Evolutionary conservation across 2,797 vertebrate species (phyloP).

Genomic region (Eupleurogrammus muticus): DNA sequence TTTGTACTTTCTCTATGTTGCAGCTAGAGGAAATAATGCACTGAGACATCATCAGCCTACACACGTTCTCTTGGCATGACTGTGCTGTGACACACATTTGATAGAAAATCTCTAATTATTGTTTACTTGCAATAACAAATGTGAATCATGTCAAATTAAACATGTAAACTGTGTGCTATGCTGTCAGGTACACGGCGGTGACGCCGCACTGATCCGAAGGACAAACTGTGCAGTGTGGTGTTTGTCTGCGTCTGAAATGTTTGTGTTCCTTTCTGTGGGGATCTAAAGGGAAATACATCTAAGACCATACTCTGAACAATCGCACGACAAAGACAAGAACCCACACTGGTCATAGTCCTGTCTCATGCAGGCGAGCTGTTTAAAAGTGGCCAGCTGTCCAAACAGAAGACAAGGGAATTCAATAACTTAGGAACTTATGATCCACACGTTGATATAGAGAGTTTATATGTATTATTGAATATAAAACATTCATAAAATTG

Average conservation of each 20-base stretch:
- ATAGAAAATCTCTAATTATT: neutral
- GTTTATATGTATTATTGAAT: constrained; percentile 44
- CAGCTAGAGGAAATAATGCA: neutral
- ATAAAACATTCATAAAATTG: constrained; percentile 50
- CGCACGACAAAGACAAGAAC: constrained; percentile 49
- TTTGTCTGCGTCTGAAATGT: constrained; percentile 58
- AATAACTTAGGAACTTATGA: constrained; percentile 59
- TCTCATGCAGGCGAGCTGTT: constrained; percentile 62
- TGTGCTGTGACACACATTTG: neutral
- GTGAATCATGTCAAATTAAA: constrained; percentile 12
- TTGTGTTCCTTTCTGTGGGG: constrained; percentile 66
- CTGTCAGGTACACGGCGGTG: constrained; percentile 26
- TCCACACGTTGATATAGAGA: constrained; percentile 46
- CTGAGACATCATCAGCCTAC: constrained; percentile 17
- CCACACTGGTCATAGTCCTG: constrained; percentile 58
- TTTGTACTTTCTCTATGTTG: constrained; percentile 1
- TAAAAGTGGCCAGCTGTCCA: constrained; percentile 73
- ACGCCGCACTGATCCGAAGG: constrained; percentile 24
- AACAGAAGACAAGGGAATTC: constrained; percentile 63
- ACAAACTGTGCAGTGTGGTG: constrained; percentile 47
- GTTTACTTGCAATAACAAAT: neutral
- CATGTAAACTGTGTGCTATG: neutral
- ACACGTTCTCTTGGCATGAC: neutral
- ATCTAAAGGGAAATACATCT: constrained; percentile 62
- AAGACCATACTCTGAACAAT: constrained; percentile 52